Evolutionary conservation across 23 tunicate genomes (phyloP).

Genomic region (Styela clava): DNA sequence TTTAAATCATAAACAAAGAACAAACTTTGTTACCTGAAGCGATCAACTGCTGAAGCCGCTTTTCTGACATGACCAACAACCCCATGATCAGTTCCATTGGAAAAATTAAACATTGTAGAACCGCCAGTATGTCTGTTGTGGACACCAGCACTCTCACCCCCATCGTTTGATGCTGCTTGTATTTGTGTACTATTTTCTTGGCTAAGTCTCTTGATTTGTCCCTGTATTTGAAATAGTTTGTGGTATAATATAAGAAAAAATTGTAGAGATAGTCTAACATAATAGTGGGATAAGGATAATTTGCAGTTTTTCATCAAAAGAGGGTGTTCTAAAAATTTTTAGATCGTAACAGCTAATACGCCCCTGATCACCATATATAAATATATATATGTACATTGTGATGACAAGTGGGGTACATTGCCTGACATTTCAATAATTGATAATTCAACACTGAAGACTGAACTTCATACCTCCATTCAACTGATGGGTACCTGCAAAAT

Average conservation of each 20-base stretch:
- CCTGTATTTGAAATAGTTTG: conserved; percentile 48
- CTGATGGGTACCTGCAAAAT: no score
- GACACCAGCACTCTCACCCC: conserved; percentile 29
- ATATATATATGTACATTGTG: no score
- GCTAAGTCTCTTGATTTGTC: conserved; percentile 71
- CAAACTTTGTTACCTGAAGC: conserved; percentile 89
- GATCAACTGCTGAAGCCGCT: conserved; percentile 79
- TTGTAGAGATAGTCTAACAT: not conserved
- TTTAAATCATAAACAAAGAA: no score
- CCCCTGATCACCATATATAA: no score
- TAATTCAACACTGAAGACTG: no score
- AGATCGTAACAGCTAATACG: no score
- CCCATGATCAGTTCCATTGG: conserved; percentile 40
- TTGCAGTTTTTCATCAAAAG: no score
- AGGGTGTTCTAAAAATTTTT: no score
- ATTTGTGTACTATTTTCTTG: conserved; percentile 39
- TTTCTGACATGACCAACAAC: conserved; percentile 72
- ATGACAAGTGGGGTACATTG: no score
- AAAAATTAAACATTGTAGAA: conserved; percentile 25
- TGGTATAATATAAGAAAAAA: not conserved
- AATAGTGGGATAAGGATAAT: not conserved
- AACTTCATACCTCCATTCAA: no score
- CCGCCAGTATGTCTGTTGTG: conserved; percentile 9
- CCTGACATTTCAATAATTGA: no score
- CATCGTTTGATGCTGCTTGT: conserved; percentile 16